phyloP scores from a whole-genome alignment of 2,113 vertebrate species.

The Poeciliopsis prolifica region DNA sequence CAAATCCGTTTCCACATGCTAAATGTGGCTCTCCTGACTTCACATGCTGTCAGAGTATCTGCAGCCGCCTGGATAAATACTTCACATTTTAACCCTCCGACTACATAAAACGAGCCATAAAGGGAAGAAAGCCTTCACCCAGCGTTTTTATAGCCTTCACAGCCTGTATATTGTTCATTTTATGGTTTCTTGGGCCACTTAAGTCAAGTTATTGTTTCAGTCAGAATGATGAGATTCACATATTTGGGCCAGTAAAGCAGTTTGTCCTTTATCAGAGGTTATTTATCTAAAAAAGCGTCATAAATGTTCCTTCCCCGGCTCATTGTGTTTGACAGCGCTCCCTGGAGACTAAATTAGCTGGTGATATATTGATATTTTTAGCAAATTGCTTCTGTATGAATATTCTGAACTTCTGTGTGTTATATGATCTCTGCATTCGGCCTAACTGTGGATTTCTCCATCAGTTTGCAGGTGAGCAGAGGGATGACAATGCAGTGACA shows the following conservation, averaged over 20 bases:
- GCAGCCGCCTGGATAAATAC: background rate
- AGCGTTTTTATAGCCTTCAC: background rate
- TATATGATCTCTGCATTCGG: background rate
- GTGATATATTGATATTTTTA: background rate
- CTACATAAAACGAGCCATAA: background rate
- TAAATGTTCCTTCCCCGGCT: background rate
- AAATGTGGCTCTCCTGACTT: background rate
- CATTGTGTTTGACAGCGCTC: constrained; percentile 14
- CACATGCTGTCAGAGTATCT: background rate
- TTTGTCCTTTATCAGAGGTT: background rate
- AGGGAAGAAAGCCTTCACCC: background rate
- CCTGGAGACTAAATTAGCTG: background rate
- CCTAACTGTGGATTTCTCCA: constrained; percentile 18
- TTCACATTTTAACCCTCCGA: constrained; percentile 8
- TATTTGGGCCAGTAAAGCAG: background rate
- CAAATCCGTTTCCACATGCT: background rate
- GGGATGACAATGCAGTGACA: constrained; percentile 35
- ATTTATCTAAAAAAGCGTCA: background rate
- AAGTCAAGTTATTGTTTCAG: constrained; percentile 18
- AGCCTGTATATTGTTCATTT: constrained; percentile 2
- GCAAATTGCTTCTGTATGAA: background rate
- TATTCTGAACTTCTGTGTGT: background rate
- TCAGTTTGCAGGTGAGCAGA: constrained; percentile 37
- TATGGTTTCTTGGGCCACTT: constrained; percentile 17
- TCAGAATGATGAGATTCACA: constrained; percentile 8